phyloP scores from a whole-genome alignment of 2,888 invertebrate species.

The Eristalis intricaria region DNA sequence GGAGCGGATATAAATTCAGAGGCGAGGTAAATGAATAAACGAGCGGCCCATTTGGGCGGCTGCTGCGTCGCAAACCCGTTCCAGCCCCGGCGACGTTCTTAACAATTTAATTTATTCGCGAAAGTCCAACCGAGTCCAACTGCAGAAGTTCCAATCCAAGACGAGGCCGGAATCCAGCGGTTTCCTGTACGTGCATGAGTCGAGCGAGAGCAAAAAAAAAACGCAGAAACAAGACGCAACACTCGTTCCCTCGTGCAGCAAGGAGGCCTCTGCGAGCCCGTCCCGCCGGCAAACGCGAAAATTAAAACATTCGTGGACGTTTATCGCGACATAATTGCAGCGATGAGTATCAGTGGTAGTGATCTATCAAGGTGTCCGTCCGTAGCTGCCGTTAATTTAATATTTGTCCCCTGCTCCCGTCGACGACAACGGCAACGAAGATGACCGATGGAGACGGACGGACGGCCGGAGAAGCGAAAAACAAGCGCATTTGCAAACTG shows the following conservation, averaged over 20 bases:
- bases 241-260: conserved; percentile 17
- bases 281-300: conserved; percentile 45
- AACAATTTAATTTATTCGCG: conserved; percentile 72
- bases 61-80: conserved; percentile 9
- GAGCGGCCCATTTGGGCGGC: conserved; percentile 34
- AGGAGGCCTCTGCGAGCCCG: conserved; percentile 3
- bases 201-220: conserved; percentile 10
- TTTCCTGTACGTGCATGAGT: conserved; percentile 53
- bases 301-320: conserved; percentile 71
- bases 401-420: conserved; percentile 28
- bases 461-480: not conserved
- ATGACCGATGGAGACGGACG: not conserved
- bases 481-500: not conserved
- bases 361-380: conserved; percentile 67
- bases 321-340: conserved; percentile 72
- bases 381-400: conserved; percentile 66
- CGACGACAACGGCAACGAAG: not conserved
- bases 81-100: conserved; percentile 15
- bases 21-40: conserved; percentile 50
- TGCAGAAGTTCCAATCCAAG: conserved; percentile 63
- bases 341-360: conserved; percentile 68
- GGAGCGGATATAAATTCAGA: conserved; percentile 44
- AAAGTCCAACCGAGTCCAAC: conserved; percentile 56
- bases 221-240: not conserved
- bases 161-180: conserved; percentile 54